A percentile compares a stretch with the other conserved stretches of the same genome.
Evolutionary conservation across 2,797 vertebrate genomes (phyloP).

Genomic region (Pogoniulus pusillus): DNA sequence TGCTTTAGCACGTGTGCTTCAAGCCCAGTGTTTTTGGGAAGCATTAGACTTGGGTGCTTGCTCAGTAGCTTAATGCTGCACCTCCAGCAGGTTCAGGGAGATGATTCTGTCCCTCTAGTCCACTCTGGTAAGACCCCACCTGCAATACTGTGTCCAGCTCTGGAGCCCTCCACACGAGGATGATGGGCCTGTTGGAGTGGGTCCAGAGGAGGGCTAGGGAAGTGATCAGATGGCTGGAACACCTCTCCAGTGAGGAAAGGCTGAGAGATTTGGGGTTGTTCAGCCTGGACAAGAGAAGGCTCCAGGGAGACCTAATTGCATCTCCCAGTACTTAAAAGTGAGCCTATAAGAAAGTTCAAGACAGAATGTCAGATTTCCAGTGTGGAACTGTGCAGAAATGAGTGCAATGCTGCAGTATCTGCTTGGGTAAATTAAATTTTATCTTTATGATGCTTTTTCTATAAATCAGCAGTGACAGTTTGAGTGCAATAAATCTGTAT

Average conservation of each 20-base stretch:
- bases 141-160: not conserved
- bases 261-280: not conserved
- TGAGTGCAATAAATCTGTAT: not conserved
- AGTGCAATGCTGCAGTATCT: not conserved
- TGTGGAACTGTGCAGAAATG: not conserved
- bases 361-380: not conserved
- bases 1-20: not conserved
- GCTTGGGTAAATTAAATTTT: not conserved
- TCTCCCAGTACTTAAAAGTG: not conserved
- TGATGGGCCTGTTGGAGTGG: not conserved
- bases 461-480: not conserved
- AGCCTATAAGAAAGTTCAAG: not conserved
- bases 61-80: not conserved
- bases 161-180: not conserved
- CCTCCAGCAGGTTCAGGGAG: not conserved
- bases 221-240: not conserved
- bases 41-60: not conserved
- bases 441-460: not conserved
- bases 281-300: not conserved
- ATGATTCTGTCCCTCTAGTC: not conserved
- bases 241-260: not conserved
- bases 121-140: not conserved
- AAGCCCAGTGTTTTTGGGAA: not conserved
- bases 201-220: not conserved
- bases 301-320: accelerated